These are phyloP conservation scores for Hiodon alosoides DNA, from an alignment of 2,113 vertebrate genomes.

Conservation along the genomic window DNA sequence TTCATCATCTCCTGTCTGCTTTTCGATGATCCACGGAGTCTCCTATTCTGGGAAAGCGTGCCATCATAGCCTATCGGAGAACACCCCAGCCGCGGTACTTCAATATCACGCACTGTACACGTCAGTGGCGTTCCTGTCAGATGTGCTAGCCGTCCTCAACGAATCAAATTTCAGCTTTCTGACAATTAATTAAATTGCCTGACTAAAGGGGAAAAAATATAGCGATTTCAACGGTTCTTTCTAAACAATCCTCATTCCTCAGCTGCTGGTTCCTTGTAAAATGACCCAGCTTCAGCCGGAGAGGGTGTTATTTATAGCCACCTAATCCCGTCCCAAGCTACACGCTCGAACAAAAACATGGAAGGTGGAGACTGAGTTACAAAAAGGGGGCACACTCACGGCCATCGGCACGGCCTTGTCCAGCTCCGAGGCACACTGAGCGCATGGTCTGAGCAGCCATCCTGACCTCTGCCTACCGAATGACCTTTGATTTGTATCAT, in stretches of 20 bases:
- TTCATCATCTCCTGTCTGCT: constrained; percentile 10
- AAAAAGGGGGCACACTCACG: no score
- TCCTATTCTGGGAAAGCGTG: background rate
- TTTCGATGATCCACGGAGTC: background rate
- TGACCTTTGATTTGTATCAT: no score
- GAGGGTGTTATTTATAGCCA: background rate
- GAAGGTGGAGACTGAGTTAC: background rate
- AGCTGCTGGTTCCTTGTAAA: constrained; percentile 10
- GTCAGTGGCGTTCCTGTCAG: background rate
- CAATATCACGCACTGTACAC: constrained; percentile 29
- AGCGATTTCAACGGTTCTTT: background rate
- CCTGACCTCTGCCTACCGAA: no score
- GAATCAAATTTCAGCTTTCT: background rate
- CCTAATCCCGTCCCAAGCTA: background rate
- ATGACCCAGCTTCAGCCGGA: background rate
- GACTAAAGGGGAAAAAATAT: background rate
- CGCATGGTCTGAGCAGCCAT: no score
- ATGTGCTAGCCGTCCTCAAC: background rate
- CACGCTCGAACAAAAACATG: background rate
- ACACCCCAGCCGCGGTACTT: constrained; percentile 19
- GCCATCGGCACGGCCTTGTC: background rate
- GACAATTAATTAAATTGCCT: background rate
- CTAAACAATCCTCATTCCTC: background rate
- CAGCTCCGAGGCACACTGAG: no score
- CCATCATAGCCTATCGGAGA: constrained; percentile 29